Evolutionary conservation across 2,888 invertebrate genomes (phyloP).

Genomic region (Acleris sparsana): DNA sequence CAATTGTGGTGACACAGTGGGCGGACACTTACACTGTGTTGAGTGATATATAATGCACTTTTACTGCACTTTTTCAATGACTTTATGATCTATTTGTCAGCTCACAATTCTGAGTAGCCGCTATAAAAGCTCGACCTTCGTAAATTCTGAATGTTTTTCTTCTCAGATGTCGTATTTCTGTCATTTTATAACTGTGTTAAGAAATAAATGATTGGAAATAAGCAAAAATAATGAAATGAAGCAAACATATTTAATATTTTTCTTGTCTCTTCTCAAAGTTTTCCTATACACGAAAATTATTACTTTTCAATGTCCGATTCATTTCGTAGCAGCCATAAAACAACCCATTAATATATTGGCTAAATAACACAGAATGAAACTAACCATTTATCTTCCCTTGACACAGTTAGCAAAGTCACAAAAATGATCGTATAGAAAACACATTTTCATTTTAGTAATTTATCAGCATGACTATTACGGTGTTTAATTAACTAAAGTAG

Average conservation of each 20-base stretch:
- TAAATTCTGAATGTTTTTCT: too few species aligned
- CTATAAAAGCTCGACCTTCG: too few species aligned
- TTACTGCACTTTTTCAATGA: neutral
- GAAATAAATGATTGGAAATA: neutral
- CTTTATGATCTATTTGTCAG: too few species aligned
- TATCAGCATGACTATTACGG: slow-evolving; percentile 18
- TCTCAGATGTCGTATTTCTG: neutral
- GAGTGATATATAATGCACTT: slow-evolving; percentile 16
- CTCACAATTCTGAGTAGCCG: too few species aligned
- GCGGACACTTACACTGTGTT: neutral
- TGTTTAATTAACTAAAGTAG: slow-evolving; percentile 28
- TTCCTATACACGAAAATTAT: too few species aligned
- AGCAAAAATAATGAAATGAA: too few species aligned
- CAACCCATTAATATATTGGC: slow-evolving; percentile 6
- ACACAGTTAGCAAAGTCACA: neutral
- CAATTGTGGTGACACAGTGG: neutral
- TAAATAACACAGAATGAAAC: slow-evolving; percentile 10
- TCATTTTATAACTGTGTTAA: neutral
- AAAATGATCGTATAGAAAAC: slow-evolving; percentile 4
- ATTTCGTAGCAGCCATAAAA: neutral
- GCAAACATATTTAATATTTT: too few species aligned
- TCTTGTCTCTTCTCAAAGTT: too few species aligned
- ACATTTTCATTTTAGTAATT: slow-evolving; percentile 15
- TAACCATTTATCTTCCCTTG: slow-evolving; percentile 2
- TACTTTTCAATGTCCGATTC: too few species aligned